Conservation (phyloP, 2,797 vertebrate genomes). For the Mormyrops boulengeri region DNA sequence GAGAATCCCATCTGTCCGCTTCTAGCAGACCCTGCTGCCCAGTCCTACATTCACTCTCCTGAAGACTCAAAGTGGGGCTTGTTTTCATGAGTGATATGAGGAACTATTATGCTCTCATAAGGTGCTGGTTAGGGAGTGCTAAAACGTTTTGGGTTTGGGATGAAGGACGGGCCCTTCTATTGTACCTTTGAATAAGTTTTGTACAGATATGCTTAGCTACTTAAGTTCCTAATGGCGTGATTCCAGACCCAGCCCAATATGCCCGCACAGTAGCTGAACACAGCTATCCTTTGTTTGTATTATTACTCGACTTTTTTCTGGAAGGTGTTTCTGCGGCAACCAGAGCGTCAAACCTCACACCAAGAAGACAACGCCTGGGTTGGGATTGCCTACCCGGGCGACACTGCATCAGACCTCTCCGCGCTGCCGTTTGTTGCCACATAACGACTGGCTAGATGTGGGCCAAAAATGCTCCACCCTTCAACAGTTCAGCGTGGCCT, state of each 20-base stretch:
- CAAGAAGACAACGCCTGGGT: not conserved
- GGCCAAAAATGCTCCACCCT: not conserved
- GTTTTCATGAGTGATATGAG: not conserved
- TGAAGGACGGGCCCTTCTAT: not conserved
- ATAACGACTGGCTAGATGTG: not conserved
- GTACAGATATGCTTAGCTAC: not conserved
- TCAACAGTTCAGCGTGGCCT: not conserved
- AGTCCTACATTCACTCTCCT: not conserved
- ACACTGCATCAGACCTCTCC: not conserved
- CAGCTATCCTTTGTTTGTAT: not conserved
- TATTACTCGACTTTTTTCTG: not conserved
- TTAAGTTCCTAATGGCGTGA: not conserved
- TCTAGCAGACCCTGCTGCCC: not conserved
- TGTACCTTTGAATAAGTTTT: not conserved
- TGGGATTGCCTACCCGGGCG: not conserved
- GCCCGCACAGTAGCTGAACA: not conserved
- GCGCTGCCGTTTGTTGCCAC: not conserved
- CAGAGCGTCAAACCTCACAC: not conserved
- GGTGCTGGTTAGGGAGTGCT: not conserved
- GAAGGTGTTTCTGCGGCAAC: not conserved
- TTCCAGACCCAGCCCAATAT: not conserved
- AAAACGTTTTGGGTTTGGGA: not conserved
- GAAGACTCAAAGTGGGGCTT: not conserved
- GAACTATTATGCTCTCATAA: not conserved
- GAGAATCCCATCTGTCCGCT: not conserved